A percentile compares a stretch with the other conserved stretches of the same genome.
phyloP scores from a whole-genome alignment of 1,140 invertebrate species.

The Zaprionus taronus region DNA sequence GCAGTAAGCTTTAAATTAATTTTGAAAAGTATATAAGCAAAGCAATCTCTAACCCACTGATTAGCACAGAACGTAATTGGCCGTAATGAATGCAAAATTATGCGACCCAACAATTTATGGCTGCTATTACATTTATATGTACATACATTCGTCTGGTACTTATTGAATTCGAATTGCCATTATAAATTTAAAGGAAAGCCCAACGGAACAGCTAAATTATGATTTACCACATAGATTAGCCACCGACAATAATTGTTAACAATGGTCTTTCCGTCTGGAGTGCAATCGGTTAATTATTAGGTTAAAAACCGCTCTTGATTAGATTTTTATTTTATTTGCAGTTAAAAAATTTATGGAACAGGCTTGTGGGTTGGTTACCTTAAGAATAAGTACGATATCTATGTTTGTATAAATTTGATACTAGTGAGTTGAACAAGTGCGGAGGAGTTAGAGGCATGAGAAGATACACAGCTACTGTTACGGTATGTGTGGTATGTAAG shows the following conservation, averaged over 20 bases:
- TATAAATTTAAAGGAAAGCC: slow-evolving; percentile 36
- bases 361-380: slow-evolving; percentile 20
- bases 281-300: slow-evolving; percentile 19
- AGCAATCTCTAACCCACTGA: not conserved
- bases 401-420: slow-evolving; percentile 6
- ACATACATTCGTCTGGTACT: not conserved
- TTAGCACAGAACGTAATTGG: slow-evolving; percentile 26
- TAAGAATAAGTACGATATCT: slow-evolving; percentile 3
- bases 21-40: not conserved
- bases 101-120: slow-evolving; percentile 21
- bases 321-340: slow-evolving; percentile 15
- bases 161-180: slow-evolving; percentile 21
- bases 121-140: slow-evolving; percentile 15
- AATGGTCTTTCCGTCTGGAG: slow-evolving; percentile 12
- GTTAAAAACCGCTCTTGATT: slow-evolving; percentile 8
- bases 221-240: slow-evolving; percentile 33
- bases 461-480: not conserved
- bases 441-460: not conserved
- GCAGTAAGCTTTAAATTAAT: slow-evolving; percentile 22
- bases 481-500: not conserved
- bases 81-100: slow-evolving; percentile 40
- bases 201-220: slow-evolving; percentile 9
- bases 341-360: slow-evolving; percentile 2
- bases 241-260: slow-evolving; percentile 26
- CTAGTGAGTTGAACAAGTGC: slow-evolving; percentile 3